Conservation (phyloP, 2,888 invertebrate species). For the Drosophila borborema region DNA sequence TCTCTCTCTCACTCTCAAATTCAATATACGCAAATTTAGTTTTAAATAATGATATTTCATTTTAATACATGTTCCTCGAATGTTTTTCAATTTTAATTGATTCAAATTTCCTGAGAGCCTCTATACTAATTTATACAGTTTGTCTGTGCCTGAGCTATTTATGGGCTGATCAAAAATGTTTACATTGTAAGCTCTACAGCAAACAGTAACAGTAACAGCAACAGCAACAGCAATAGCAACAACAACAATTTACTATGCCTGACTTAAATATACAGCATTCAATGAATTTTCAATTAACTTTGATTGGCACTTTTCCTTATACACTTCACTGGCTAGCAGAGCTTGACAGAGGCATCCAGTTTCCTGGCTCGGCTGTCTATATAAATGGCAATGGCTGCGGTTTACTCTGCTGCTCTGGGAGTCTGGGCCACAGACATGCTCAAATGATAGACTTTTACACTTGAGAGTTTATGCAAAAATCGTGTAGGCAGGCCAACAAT, state of each 20-base stretch:
- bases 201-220: slow-evolving; percentile 54
- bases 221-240: slow-evolving; percentile 29
- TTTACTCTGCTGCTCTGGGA: slow-evolving; percentile 27
- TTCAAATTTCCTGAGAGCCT: slow-evolving; percentile 24
- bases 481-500: slow-evolving; percentile 34
- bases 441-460: slow-evolving; percentile 51
- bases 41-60: not conserved
- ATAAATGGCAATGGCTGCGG: slow-evolving; percentile 46
- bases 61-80: not conserved
- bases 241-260: slow-evolving; percentile 29
- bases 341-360: slow-evolving; percentile 11
- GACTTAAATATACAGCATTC: slow-evolving; percentile 79
- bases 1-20: not conserved
- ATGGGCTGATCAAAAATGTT: slow-evolving; percentile 67
- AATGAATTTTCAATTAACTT: slow-evolving; percentile 81
- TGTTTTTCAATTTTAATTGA: slow-evolving; percentile 9
- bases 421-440: slow-evolving; percentile 28
- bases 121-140: slow-evolving; percentile 52
- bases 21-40: not conserved
- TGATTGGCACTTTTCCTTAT: slow-evolving; percentile 77
- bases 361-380: slow-evolving; percentile 11
- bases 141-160: slow-evolving; percentile 32
- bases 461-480: slow-evolving; percentile 55
- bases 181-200: slow-evolving; percentile 73
- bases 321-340: slow-evolving; percentile 50